Base-by-base conservation (phyloP, 2,888 invertebrate genomes). In the Petrolisthes cinctipes region DNA sequence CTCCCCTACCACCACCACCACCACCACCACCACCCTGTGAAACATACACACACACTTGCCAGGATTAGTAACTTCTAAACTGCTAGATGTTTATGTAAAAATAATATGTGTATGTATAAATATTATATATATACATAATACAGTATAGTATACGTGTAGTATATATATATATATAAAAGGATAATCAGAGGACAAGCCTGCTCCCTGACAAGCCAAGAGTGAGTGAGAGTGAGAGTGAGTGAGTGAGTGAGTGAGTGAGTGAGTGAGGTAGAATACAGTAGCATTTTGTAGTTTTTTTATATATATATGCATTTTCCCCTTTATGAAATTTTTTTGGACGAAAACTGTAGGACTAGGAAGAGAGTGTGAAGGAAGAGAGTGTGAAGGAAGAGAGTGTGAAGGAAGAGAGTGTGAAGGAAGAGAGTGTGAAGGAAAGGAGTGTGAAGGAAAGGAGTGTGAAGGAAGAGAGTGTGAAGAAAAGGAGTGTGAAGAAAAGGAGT, bases 281-380 rank as follows among this genome's bases (percentile, higher is more conserved):
- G 54, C 78, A 51, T 78, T 71, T 71, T 71, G 17, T 71, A 71
- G 71, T 4, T n/a, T 71, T 71, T 71, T 71, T n/a, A n/a, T 14
- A 71, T 71, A 20, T 71, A 4, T 71, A 71, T 71, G 71, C 71
- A 71, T 6, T n/a, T 71, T 71, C 20, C 20, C 20, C 0, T 20
- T 71, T 71, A 14, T 4, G 14, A 71, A 71, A 71, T 1, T 1
- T 71, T 11, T 37, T 37, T 11, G n/a, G 17, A 71, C 20, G 4
- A 71, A 11, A 71, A 6, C 37, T 37, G 37, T 61, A 61, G 3
- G 61, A 61, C 9, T 71, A n/a, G 20, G 20, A 71, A 71, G 71
- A n/a, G 14, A 71, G 20, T 6, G 20, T 6, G 14, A 71, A n/a
- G 20, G 20, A n/a, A 71, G 3, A 71, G 71, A 6, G 20, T 6